Evolutionary conservation across 2,888 invertebrate genomes (phyloP).

Genomic region (Callinectes sapidus): DNA sequence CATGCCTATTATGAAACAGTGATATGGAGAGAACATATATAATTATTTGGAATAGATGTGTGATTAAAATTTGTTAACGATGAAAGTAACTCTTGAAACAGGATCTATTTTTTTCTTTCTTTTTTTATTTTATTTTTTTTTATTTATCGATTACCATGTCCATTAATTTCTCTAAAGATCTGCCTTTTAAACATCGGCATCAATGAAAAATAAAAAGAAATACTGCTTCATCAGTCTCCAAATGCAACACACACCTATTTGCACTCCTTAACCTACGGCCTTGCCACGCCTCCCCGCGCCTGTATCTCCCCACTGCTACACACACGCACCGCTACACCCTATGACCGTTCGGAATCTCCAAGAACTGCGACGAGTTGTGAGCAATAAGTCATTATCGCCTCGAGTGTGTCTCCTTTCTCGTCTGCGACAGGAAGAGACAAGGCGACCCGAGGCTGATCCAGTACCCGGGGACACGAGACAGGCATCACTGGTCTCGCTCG

Average conservation of each 20-base stretch:
- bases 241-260: background rate
- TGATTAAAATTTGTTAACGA: too few relatives aligned
- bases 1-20: too few relatives aligned
- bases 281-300: background rate
- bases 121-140: too few relatives aligned
- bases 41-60: too few relatives aligned
- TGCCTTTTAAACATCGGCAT: too few relatives aligned
- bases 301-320: background rate
- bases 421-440: background rate
- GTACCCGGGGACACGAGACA: background rate
- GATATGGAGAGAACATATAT: too few relatives aligned
- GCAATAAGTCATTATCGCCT: background rate
- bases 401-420: conserved; percentile 20
- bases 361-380: background rate
- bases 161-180: too few relatives aligned
- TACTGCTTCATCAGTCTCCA: too few relatives aligned
- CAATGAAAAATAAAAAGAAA: too few relatives aligned
- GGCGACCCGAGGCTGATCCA: background rate
- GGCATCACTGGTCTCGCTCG: background rate
- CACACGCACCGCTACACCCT: background rate
- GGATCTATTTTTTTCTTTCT: too few relatives aligned
- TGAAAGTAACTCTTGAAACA: too few relatives aligned
- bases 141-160: too few relatives aligned
- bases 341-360: background rate
- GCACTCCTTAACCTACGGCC: background rate